Base-by-base conservation (phyloP, 2,797 vertebrate genomes). In the Neopelma chrysocephalum region DNA sequence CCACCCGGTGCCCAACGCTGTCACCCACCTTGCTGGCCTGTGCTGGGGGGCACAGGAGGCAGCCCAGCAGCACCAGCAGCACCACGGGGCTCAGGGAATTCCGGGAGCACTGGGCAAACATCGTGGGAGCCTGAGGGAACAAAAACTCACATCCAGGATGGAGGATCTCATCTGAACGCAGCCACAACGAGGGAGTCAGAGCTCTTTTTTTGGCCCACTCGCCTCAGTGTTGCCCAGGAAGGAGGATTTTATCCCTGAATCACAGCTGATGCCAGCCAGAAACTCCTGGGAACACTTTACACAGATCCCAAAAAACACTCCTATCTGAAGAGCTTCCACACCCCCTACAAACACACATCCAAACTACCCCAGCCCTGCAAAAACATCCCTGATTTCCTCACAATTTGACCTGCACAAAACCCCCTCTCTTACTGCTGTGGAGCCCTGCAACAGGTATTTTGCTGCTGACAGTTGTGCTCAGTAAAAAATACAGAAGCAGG, bases 1-100 rank as follows among this genome's bases (percentile, higher is more conserved):
- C 34, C 8, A 8, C 40, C 5, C 0, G 0, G 12, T 25, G 29
- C 7, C 60, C 8, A 11, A 34, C 20, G 31, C 65, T 17, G 17
- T 62, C 54, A 51, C 97, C 95, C 94, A 98, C 97, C 97, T 98
- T 98, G 94, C 96, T 95, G 64, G 96, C 92, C 43, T 97, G 92
- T n/a, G 96, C 96, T 36, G 89, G 76, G 62, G 91, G 70, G 32
- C 94, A 64, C 66, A 98, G 92, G 61, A 97, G 29, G 68, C 97
- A 97, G 79, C 93, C 93, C 31, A 97, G 88, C 88, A 96, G 86
- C 2, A 40, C 58, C 9, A 91, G 27, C 90, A 98, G 93, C 76
- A 93, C 94, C 50, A 97, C 1, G 1, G 96, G 94, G 91, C 95
- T 97, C 19, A 19, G 93, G 29, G 42, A 72, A 64, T 69, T 82